A percentile compares a stretch with the other conserved stretches of the same genome.
Conservation (phyloP, 2,797 vertebrate genomes). For the Varecia variegata region DNA sequence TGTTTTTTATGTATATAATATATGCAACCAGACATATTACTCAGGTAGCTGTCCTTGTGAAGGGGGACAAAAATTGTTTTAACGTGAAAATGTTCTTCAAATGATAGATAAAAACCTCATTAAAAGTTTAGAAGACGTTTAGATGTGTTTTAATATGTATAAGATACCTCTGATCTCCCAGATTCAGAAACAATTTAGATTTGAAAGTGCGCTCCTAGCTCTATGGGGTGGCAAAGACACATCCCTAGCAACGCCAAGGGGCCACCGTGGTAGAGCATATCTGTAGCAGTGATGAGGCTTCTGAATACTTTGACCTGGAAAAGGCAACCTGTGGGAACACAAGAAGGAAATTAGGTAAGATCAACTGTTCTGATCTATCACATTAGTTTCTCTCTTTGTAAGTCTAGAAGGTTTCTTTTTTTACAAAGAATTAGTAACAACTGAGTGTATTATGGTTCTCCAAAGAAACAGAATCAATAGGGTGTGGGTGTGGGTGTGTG, state of each 20-base stretch:
- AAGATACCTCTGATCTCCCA: neutral
- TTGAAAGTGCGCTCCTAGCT: neutral
- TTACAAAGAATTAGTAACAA: neutral
- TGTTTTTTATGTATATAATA: neutral
- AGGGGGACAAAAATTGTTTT: neutral
- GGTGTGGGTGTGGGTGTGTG: neutral
- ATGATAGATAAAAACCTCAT: neutral
- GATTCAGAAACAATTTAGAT: neutral
- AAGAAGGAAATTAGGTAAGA: neutral
- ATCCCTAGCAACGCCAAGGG: neutral
- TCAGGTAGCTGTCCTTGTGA: neutral
- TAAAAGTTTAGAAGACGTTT: neutral
- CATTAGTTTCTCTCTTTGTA: neutral
- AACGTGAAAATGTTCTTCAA: neutral
- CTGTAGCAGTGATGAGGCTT: neutral
- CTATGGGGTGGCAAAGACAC: neutral
- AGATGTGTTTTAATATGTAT: neutral
- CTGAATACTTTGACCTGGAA: neutral
- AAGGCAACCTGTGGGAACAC: neutral
- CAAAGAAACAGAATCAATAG: neutral
- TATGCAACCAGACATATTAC: neutral
- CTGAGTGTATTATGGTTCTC: neutral
- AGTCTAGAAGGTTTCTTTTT: neutral
- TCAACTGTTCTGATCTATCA: neutral
- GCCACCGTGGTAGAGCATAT: accelerated